Percentiles rank a stretch among this genome's conserved stretches.
Evolutionary conservation across 1,140 invertebrate species (phyloP).

Genomic region (Daktulosphaira vitifoliae): DNA sequence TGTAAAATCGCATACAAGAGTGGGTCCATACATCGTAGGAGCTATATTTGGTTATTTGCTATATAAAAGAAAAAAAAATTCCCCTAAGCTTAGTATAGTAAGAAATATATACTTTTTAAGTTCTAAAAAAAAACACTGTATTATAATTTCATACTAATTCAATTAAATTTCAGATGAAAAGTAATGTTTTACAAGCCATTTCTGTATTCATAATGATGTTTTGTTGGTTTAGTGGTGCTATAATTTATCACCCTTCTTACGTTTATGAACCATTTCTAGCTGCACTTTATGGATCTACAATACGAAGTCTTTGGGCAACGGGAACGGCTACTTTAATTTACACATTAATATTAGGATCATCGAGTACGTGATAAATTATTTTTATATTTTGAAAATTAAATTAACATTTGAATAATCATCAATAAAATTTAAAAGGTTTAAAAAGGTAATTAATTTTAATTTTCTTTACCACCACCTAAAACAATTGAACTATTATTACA

Average conservation of each 20-base stretch:
- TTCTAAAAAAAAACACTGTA: too few species aligned
- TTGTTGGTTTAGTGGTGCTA: conserved; percentile 32
- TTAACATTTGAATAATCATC: too few species aligned
- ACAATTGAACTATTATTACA: too few species aligned
- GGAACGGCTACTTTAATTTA: conserved; percentile 36
- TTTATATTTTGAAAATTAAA: too few species aligned
- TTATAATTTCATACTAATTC: too few species aligned
- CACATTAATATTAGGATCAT: conserved; percentile 31
- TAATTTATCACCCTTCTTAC: conserved; percentile 36
- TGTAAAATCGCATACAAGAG: too few species aligned
- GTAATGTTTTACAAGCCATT: background rate
- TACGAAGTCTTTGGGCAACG: conserved; percentile 35
- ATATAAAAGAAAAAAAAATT: conserved; percentile 32
- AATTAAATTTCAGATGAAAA: background rate
- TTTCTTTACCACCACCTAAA: too few species aligned
- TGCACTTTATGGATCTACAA: conserved; percentile 36
- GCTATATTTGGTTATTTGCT: conserved; percentile 43
- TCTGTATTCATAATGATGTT: conserved; percentile 25
- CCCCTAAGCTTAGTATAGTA: background rate
- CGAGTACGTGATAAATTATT: conserved; percentile 36
- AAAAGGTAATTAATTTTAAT: too few species aligned
- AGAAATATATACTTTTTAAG: too few species aligned
- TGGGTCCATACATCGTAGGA: conserved; percentile 47
- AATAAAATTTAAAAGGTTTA: too few species aligned
- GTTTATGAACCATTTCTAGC: conserved; percentile 34